Evolutionary conservation across 1,140 invertebrate genomes (phyloP), one percentile per base, ranked within the genome.

Genomic region (Hyles vespertilio): DNA sequence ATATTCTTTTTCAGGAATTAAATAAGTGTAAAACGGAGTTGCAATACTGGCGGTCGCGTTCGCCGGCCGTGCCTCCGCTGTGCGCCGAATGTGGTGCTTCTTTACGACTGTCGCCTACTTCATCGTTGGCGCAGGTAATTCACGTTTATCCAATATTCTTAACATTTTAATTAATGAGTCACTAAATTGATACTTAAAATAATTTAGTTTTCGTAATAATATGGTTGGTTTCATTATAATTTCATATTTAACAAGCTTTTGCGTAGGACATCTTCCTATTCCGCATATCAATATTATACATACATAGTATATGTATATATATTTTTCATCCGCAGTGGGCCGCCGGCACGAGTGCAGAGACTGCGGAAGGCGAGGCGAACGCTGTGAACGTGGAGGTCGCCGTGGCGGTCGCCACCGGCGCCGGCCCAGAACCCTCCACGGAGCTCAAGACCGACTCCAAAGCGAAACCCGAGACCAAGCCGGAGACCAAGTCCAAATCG

Each of bases 11-110:
- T 0, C 77, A 94, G 92, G 95, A 97, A 86, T 89, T 96, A 67
- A 96, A 96, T 85, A 96, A 96, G 76, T 97, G 95, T 82, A 96
- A 96, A 87, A 97, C 95, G 36, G 95, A 96, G 80, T 84, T 96
- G 59, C 95, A 97, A 87, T 97, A 96, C 84, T 96, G 95, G 95
- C 92, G 95, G 47, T 96, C 95, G 12, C 95, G 95, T 66, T 95
- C 95, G 43, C 95, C 95, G 4, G 94, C 95, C 54, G 72, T 87
- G 67, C 90, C 91, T 48, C 84, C 91, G 48, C 78, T 92, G 50
- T 91, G 91, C 67, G 81, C 81, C 12, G 81, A 89, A 64, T 91
- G 90, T 70, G 91, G 90, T 40, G 86, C 82, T 32, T 66, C 80
- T 52, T 64, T 87, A 51, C 75, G 77, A 0, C 63, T 82, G 40